phyloP scores from a whole-genome alignment of 2,797 vertebrate genomes.

The Macropus fuliginosus region DNA sequence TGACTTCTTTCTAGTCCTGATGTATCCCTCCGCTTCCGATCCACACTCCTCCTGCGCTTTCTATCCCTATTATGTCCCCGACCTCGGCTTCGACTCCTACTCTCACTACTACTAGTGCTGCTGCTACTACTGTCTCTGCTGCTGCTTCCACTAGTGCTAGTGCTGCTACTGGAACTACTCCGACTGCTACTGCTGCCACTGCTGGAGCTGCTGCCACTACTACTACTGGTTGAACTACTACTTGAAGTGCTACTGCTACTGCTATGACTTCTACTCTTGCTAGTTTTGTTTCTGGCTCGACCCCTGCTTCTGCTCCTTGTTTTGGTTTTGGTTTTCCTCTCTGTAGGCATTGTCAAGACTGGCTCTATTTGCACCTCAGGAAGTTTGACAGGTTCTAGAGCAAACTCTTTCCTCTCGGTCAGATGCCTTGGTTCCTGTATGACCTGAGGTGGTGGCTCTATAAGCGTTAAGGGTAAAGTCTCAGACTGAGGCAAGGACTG shows the following conservation, averaged over 20 bases:
- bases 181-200: constrained; percentile 90
- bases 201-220: constrained; percentile 88
- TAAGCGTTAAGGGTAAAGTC: constrained; percentile 71
- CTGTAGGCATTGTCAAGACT: constrained; percentile 74
- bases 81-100: constrained; percentile 88
- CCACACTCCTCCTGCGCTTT: constrained; percentile 90
- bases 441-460: constrained; percentile 80
- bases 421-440: constrained; percentile 83
- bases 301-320: constrained; percentile 87
- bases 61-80: constrained; percentile 88
- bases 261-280: constrained; percentile 90
- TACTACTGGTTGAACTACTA: constrained; percentile 90
- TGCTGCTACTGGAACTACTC: constrained; percentile 86
- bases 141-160: constrained; percentile 86
- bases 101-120: constrained; percentile 88
- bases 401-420: constrained; percentile 82
- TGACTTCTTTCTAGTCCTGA: constrained; percentile 89
- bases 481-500: constrained; percentile 78
- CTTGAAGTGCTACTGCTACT: constrained; percentile 91
- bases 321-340: constrained; percentile 81
- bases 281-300: constrained; percentile 87
- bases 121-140: constrained; percentile 87
- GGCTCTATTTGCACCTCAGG: constrained; percentile 81
- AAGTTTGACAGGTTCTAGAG: constrained; percentile 79
- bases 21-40: constrained; percentile 90